Base-by-base conservation (phyloP, 2,113 vertebrate species). In the Neolamprologus tretocephalus region DNA sequence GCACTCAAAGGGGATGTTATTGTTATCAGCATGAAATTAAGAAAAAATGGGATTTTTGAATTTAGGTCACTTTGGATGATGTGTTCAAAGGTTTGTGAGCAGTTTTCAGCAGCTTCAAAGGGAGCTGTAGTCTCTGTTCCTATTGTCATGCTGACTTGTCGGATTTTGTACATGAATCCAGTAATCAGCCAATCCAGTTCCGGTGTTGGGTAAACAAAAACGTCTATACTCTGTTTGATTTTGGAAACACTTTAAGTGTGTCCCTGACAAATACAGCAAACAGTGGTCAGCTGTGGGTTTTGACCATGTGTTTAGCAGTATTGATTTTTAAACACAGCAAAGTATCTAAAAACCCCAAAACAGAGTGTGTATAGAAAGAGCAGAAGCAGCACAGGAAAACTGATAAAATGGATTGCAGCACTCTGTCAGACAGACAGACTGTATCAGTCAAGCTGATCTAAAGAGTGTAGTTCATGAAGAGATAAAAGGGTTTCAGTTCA, bases 11-110 rank as follows among this genome's bases (percentile, higher is more conserved):
- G 21, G 54, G 54, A 89, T 91, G 81, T 85, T 89, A 89, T 82
- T 89, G 61, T 88, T 82, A 89, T 89, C 89, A 78, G 86, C 89
- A 80, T 91, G 83, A 92, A 91, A 92, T 90, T 82, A 83, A 37
- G 84, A 21, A 16, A 16, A 90, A 88, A 88, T 87, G 33, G 81
- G 80, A 90, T 89, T 94, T 91, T 61, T 90, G 61, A 89, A 91
- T 89, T 54, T 90, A 78, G 88, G 90, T 90, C 90, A 88, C 85
- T 87, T 47, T 82, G 82, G 54, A 80, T 55, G 82, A 88, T 63
- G 78, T 79, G 73, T 90, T 90, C 53, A 90, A 92, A 92, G 86
- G 89, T 88, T 89, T 88, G 61, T 26, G 3, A 84, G 71, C 45
- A 78, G 75, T 84, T 86, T 82, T 47, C 16, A 11, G 21, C 73